Evolutionary conservation across 2,113 vertebrate genomes (phyloP), one percentile per base, ranked within the genome.

Genomic region (Gracilinanus agilis): DNA sequence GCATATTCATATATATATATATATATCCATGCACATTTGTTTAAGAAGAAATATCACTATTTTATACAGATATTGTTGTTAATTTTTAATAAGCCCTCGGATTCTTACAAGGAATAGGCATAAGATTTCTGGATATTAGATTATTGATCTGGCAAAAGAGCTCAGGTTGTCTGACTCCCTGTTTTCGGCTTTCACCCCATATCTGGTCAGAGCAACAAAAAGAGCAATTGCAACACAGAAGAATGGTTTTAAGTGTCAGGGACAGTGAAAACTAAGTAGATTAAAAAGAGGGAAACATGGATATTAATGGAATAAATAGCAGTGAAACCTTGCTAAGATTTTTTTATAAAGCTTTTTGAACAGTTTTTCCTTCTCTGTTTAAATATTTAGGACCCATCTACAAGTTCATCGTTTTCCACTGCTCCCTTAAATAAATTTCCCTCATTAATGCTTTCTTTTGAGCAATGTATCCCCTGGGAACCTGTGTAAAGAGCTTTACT

Each of bases 341-440:
- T 83, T 83, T 40, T 83, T 40, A 49, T 49, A 83, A 83, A 83
- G 34, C 67, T 83, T n/a, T 40, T 83, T 83, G 67, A 34, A 83
- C 67, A 40, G 67, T 83, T 83, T 83, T 40, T n/a, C 67, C 67
- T 40, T 83, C 34, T 75, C 67, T 83, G 67, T 40, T 83, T 83
- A 83, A 83, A 83, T 83, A 83, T 83, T 83, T 83, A 83, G 67
- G 67, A 7, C 67, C 67, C 67, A 40, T 83, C 67, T 40, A 83
- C 67, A 83, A 83, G n/a, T 83, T 83, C 67, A 23, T 83, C 67
- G 67, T 40, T 83, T 96, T 96, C 55, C 67, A 21, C 95, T 95
- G 24, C 83, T 27, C 9, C 67, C 92, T 96, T 95, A 49, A 94
- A 96, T 83, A 97, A 61, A 91, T 92, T 58, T 94, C 34, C 10